Base-by-base conservation (phyloP, 2,888 invertebrate species). In the Bedellia somnulentella region DNA sequence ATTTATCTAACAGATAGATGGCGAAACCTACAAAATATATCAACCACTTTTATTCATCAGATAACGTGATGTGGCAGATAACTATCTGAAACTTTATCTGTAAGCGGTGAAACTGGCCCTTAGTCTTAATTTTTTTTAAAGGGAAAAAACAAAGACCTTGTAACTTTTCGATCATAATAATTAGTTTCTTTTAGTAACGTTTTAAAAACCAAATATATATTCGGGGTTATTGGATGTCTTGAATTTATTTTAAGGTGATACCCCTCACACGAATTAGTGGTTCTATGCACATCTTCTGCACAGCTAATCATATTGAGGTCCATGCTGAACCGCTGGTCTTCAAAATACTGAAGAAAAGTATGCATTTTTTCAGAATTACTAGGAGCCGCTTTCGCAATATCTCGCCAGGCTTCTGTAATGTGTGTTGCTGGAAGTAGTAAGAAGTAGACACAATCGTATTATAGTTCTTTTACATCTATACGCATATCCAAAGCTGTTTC, bases 231-330 rank as follows among this genome's bases (percentile, higher is more conserved):
- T 22, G 32, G 35, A 3, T 30, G 27, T 24, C 30, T 26, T 2
- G 35, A 32, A 24, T 32, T 35, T 10, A 35, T 13, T 29, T 28
- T 35, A 8, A 30, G 35, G 16, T 32, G 31, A 26, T 34, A 34
- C 3, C 34, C 34, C 17, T 34, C 31, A 31, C 34, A 34, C 2
- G 31, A 32, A 30, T 32, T 32, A 9, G 32, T 35, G 11, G 35
- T 35, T 24, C 27, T 30, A 22, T 35, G 35, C 24, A 27, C 15
- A 32, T 35, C 35, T 18, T 31, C 29, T 24, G 17, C 26, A 36
- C 33, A 34, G 30, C 29, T 35, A 30, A 34, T 27, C 18, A 31
- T 31, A 32, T 21, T 35, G 34, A 29, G 32, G 16, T 35, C 35
- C 31, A 29, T 37, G 27, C 32, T 24, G 35, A 33, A 38, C 27